Conservation (phyloP, 2,888 invertebrate species). For the Vannuccia rotundouncinata region DNA sequence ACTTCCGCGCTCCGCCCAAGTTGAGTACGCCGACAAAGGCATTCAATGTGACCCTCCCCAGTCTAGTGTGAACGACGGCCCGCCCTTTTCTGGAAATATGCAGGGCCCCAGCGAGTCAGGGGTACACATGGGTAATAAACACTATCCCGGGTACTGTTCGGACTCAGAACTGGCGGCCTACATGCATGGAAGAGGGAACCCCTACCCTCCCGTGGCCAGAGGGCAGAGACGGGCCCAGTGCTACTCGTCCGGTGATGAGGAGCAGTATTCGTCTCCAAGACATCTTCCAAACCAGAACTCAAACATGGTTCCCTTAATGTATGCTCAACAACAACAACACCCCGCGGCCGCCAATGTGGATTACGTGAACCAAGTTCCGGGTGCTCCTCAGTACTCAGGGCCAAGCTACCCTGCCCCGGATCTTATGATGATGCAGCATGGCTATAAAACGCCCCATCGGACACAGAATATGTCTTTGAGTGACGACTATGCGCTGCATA, state of each 20-base stretch:
- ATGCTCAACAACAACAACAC: background rate
- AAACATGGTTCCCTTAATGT: background rate
- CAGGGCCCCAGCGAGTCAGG: background rate
- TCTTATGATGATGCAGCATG: background rate
- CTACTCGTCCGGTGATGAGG: slow-evolving; percentile 35
- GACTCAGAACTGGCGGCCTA: slow-evolving; percentile 28
- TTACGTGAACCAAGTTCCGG: background rate
- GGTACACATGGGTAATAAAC: background rate
- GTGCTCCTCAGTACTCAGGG: background rate
- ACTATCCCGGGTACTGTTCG: slow-evolving; percentile 19
- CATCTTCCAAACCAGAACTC: background rate
- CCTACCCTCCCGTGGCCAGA: background rate
- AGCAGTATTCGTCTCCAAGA: background rate
- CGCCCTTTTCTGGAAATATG: background rate
- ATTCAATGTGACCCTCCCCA: slow-evolving; percentile 38
- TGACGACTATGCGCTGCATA: background rate
- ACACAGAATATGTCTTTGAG: slow-evolving; percentile 6
- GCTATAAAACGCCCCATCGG: background rate
- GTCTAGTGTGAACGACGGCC: background rate
- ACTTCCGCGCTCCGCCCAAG: slow-evolving; percentile 28
- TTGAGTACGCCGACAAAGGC: slow-evolving; percentile 35
- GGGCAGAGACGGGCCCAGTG: background rate
- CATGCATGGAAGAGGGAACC: background rate
- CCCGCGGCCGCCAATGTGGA: background rate
- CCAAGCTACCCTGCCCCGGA: background rate